These are phyloP conservation scores for Sarcophaga variegata DNA, from an alignment of 2,888 invertebrate genomes.

Conservation along the genomic window DNA sequence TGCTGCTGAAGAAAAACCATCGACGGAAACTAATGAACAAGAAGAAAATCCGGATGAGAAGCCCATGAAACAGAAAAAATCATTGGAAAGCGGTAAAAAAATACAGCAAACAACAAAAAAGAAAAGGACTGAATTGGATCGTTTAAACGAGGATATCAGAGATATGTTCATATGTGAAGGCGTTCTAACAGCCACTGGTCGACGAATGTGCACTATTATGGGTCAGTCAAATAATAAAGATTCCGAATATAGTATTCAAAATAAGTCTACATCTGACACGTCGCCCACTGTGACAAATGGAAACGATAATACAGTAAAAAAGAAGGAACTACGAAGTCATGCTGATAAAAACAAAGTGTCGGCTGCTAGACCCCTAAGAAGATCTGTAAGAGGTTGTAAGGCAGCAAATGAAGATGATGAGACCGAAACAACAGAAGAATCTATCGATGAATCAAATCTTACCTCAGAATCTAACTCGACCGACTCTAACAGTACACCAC, in stretches of 20 bases:
- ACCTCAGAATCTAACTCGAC: constrained; percentile 17
- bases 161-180: constrained; percentile 85
- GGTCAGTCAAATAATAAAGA: constrained; percentile 69
- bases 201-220: constrained; percentile 84
- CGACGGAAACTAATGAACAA: constrained; percentile 25
- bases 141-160: constrained; percentile 85
- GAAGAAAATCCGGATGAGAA: constrained; percentile 43
- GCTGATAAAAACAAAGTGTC: constrained; percentile 11
- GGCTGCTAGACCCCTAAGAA: constrained; percentile 17
- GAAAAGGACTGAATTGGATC: constrained; percentile 83
- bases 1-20: neutral
- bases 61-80: constrained; percentile 8
- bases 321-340: constrained; percentile 12
- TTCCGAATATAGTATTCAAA: constrained; percentile 6
- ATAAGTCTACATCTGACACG: constrained; percentile 16
- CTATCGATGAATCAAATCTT: constrained; percentile 22
- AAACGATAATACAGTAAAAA: constrained; percentile 1
- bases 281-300: constrained; percentile 2
- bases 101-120: constrained; percentile 12
- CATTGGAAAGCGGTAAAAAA: constrained; percentile 4
- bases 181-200: constrained; percentile 84
- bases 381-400: constrained; percentile 51
- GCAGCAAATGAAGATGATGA: constrained; percentile 34
- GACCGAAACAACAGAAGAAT: constrained; percentile 33
- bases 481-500: constrained; percentile 34